Percentiles rank a stretch among this genome's conserved stretches.
Evolutionary conservation across 2,888 invertebrate species (phyloP).

Genomic region (Leucophenga montana): DNA sequence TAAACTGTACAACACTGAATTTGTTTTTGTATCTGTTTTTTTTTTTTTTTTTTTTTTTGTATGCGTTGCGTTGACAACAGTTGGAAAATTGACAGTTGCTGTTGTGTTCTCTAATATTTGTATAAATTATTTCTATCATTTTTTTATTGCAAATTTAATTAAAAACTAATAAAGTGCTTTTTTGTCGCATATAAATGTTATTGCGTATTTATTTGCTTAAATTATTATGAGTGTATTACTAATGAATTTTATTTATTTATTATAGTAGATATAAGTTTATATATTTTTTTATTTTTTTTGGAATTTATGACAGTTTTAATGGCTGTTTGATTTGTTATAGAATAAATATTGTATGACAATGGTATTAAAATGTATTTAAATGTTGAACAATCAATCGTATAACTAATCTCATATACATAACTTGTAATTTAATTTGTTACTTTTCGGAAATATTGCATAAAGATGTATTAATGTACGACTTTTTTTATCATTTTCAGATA

Average conservation of each 20-base stretch:
- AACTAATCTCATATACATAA: too few relatives aligned
- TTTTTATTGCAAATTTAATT: slow-evolving; percentile 14
- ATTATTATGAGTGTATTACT: slow-evolving; percentile 3
- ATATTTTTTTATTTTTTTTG: slow-evolving; percentile 5
- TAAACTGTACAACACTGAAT: too few relatives aligned
- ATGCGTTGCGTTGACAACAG: background rate
- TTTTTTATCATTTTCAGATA: too few relatives aligned
- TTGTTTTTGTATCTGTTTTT: background rate
- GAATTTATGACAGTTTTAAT: background rate
- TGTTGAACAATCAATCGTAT: too few relatives aligned
- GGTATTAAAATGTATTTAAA: too few relatives aligned
- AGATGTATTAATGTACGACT: too few relatives aligned
- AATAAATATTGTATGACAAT: too few relatives aligned
- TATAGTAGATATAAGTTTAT: background rate
- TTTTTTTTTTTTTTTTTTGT: background rate
- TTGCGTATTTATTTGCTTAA: slow-evolving; percentile 21
- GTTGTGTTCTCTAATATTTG: slow-evolving; percentile 2
- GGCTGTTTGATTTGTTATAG: too few relatives aligned
- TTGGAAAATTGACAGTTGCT: background rate
- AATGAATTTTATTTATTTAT: background rate
- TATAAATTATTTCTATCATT: background rate
- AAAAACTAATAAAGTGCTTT: slow-evolving; percentile 12
- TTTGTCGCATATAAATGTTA: slow-evolving; percentile 8
- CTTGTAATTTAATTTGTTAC: too few relatives aligned
- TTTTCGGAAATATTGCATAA: too few relatives aligned